Evolutionary conservation across 2,113 vertebrate genomes (phyloP).

Genomic region (Hyaena hyaena): DNA sequence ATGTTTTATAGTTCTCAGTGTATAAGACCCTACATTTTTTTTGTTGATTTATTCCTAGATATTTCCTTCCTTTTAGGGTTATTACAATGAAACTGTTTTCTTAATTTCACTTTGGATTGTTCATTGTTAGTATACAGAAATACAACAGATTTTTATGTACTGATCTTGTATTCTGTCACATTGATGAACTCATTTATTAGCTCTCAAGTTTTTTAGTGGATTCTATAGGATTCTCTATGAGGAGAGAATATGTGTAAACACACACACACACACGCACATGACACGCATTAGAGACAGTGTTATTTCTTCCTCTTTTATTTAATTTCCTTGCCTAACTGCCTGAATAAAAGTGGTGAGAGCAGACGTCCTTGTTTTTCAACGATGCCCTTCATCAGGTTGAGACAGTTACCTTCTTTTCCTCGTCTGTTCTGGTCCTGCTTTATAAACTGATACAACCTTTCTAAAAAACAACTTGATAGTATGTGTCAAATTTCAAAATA

Average conservation of each 20-base stretch:
- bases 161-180: not conserved
- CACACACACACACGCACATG: not conserved
- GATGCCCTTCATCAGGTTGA: not conserved
- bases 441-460: not conserved
- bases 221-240: not conserved
- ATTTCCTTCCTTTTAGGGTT: not conserved
- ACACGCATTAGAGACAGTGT: not conserved
- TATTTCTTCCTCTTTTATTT: not conserved
- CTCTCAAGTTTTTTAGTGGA: not conserved
- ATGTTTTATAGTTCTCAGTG: not conserved
- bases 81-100: not conserved
- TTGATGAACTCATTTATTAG: not conserved
- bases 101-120: conserved; percentile 22
- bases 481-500: not conserved
- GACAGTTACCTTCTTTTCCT: not conserved
- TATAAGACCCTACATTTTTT: not conserved
- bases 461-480: not conserved
- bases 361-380: not conserved
- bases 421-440: not conserved
- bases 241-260: not conserved
- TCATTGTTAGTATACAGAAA: not conserved
- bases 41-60: conserved; percentile 3
- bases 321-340: not conserved
- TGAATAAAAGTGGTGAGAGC: not conserved
- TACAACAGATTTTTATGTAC: not conserved